phyloP scores from a whole-genome alignment of 1,140 invertebrate genomes.

The Aphelenchoides fujianensis region DNA sequence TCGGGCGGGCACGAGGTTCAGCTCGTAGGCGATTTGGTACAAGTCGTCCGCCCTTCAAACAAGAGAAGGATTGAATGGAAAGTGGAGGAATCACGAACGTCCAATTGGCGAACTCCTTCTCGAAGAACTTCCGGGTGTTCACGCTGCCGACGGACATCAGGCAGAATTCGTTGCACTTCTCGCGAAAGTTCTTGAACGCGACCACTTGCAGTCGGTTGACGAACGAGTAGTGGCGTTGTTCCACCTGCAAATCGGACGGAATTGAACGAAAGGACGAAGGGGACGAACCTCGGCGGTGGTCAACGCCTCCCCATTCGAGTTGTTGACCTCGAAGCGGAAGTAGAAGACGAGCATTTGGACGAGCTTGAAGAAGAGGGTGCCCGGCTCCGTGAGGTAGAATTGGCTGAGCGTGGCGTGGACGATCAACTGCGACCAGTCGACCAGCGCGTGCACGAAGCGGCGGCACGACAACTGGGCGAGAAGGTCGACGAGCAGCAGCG shows the following conservation, averaged over 20 bases:
- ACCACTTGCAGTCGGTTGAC: conserved; percentile 72
- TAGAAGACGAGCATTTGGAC: conserved; percentile 95
- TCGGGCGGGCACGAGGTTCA: conserved; percentile 77
- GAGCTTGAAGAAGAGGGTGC: conserved; percentile 79
- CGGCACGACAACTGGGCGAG: conserved; percentile 86
- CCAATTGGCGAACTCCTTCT: conserved; percentile 79
- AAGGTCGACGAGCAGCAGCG: conserved; percentile 91
- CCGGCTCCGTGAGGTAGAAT: conserved; percentile 69
- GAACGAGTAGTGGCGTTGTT: conserved; percentile 72
- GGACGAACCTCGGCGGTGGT: conserved; percentile 70
- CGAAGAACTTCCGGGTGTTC: conserved; percentile 78
- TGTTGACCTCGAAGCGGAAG: conserved; percentile 93
- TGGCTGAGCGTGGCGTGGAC: conserved; percentile 78
- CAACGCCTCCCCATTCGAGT: conserved; percentile 87
- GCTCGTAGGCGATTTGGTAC: conserved; percentile 74
- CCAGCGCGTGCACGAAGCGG: conserved; percentile 88
- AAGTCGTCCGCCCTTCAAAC: conserved; percentile 74
- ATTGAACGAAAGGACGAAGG: conserved; percentile 14
- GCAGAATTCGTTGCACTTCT: conserved; percentile 72
- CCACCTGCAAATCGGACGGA: conserved; percentile 71
- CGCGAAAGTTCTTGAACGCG: conserved; percentile 80
- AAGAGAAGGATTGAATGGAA: conserved; percentile 44
- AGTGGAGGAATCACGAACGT: conserved; percentile 68
- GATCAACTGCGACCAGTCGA: conserved; percentile 90
- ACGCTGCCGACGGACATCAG: conserved; percentile 88